Percentiles rank a stretch among this genome's conserved stretches.
phyloP scores from a whole-genome alignment of 1,140 invertebrate genomes.

The Varroa destructor region DNA sequence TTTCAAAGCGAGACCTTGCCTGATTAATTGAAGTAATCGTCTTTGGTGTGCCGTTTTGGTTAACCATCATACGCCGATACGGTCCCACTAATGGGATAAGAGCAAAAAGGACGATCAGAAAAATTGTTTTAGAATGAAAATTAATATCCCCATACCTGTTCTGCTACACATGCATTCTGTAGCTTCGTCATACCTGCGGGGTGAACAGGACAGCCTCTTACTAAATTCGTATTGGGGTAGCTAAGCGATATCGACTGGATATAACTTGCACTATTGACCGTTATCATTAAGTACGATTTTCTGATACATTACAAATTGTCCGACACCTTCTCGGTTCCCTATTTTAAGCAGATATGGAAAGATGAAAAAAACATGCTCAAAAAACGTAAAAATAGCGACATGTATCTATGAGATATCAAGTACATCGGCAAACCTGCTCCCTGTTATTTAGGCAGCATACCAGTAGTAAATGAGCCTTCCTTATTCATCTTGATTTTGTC shows the following conservation, averaged over 20 bases:
- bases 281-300: no score
- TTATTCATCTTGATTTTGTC: slow-evolving; percentile 1
- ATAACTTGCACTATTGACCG: no score
- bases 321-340: no score
- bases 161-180: neutral
- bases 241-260: no score
- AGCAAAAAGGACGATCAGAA: neutral
- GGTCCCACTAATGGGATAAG: neutral
- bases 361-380: no score
- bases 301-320: no score
- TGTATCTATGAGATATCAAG: no score
- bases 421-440: no score
- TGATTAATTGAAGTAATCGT: slow-evolving; percentile 6
- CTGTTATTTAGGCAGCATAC: neutral
- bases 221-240: neutral
- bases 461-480: neutral
- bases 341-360: no score
- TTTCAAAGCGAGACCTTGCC: slow-evolving; percentile 1
- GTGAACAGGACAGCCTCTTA: neutral
- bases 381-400: no score
- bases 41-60: slow-evolving; percentile 4
- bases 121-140: neutral
- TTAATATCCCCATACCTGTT: neutral
- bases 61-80: slow-evolving; percentile 19
- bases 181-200: neutral